Base-by-base conservation (phyloP, 2,888 invertebrate genomes). In the Heteropelma amictum region DNA sequence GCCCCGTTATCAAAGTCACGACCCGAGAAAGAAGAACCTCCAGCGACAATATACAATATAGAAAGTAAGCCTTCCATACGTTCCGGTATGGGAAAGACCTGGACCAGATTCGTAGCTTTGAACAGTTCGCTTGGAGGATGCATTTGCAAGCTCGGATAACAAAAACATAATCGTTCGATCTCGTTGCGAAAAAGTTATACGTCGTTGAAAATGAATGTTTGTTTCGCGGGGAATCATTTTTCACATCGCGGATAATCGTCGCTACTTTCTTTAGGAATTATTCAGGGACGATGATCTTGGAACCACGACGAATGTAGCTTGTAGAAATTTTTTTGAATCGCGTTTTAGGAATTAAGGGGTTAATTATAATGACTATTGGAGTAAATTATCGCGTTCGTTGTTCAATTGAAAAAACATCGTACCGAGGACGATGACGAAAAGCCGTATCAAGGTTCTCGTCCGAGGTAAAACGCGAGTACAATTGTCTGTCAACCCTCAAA, bases 1-100 rank as follows among this genome's bases (percentile, higher is more conserved):
- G 80, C 83, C 81, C 84, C 84, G 84, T 86, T 86, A 84, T 77
- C 78, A 71, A 67, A 80, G 64, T 71, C 53, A 63, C 67, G 56
- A 65, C 68, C 63, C 35, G 38, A 47, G 33, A 63, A 38, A 53
- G 47, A 56, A 73, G 65, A 72, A 56, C 69, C 49, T 30, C 35
- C 28, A 45, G 69, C 35, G 51, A 70, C 72, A 73, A 76, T 67
- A 61, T 67, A n/a, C n/a, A 67, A 70, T 53, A 30, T 47, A 58
- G 6, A 61, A 49, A 53, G 14, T 35, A 17, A 42, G 28, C 38
- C 21, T 56, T 75, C 61, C 47, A 28, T 56, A 38, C 49, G 23
- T 21, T 8, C n/a, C 10, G 8, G 12, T 26, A 45, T 38, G 30
- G 54, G 38, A 35, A 63, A 38, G 45, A 23, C 19, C 63, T 51